Base-by-base conservation (phyloP, 53 echinoderm and acorn worm species). In the Patiria pectinifera region DNA sequence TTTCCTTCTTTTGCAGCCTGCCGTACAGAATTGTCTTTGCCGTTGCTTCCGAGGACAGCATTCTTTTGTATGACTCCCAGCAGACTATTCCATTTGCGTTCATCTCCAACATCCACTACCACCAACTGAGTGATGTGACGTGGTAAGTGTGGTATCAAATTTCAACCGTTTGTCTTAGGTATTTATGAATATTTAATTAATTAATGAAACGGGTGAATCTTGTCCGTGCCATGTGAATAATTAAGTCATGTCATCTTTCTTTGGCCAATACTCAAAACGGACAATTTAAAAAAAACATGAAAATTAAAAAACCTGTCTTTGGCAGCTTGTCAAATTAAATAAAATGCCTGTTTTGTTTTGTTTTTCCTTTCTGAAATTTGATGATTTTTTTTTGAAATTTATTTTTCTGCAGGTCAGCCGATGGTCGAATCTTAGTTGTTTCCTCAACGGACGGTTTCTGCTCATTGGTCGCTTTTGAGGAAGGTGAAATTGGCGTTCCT, bases 371-470 rank as follows among this genome's bases (percentile, higher is more conserved):
- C 4, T 66, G 0, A 13, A 66, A 7, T 16, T 14, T 13, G 0
- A 15, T 11, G 0, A 66, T 4, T 66, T 66, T 66, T 66, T 66
- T 66, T 16, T 16, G 2, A 13, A 66, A 3, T 66, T 66, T 66
- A 6, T 66, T 87, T 48, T 44, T 71, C 59, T 86, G 48, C 59
- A 98, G 98, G 98, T 86, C 98, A 61, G 75, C 96, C 13, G 95
- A 98, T 91, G 98, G 95, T 11, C 80, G 87, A 48, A 79, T 92
- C 46, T 84, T 98, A 11, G 80, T 93, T 35, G 94, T 95, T 12
- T 96, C 95, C 22, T 98, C 98, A 18, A 98, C 98, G 12, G 98
- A 98, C 83, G 98, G 98, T 18, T 98, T 95, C 91, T 95, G 95
- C 58, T 94, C 98, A 22, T 81, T 98, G 24, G 93, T 98, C 35